Base-by-base conservation (phyloP, 2,113 vertebrate species). In the Myrmophylax atrothorax region DNA sequence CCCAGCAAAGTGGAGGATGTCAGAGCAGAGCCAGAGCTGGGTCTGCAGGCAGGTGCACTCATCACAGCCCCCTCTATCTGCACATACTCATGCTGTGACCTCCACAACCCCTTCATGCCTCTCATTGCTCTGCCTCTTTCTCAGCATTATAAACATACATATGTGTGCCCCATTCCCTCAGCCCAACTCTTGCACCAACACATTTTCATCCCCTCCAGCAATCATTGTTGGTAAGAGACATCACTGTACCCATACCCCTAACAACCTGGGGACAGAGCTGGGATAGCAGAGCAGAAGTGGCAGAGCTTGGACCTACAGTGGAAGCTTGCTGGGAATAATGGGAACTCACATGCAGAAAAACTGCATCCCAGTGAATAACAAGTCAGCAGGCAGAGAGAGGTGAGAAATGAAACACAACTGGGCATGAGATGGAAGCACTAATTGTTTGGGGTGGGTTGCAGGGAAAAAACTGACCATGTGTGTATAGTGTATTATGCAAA, bases 401-500 rank as follows among this genome's bases (percentile, higher is more conserved):
- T 86, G 80, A 93, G 84, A 90, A 87, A 81, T 4, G 3, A 93
- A 64, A 68, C 56, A 42, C 29, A 59, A 70, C 29, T n/a, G 62
- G 64, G 60, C 64, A 84, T 0, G 2, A 89, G 77, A 84, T 87
- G 84, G 90, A 92, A 90, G 89, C 73, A 86, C 69, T 56, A 40
- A 63, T 84, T 81, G 68, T 87, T 78, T 67, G 60, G 74, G 78
- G 69, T 72, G 74, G 52, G 47, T 44, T 90, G 67, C 56, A 56
- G n/a, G 58, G 64, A 28, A 42, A 74, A 73, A 86, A 82, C 28
- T 94, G 96, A 94, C 94, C 72, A 0, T 59, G 59, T 84, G 76
- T 74, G 49, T 44, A 33, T 18, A 77, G 53, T 1, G 0, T 58
- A 87, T 95, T 94, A 96, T 87, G 94, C 83, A 95, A 95, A 95